A percentile compares a stretch with the other conserved stretches of the same genome.
Evolutionary conservation across 2,888 invertebrate species (phyloP).

Genomic region (Invenusta paracnida): DNA sequence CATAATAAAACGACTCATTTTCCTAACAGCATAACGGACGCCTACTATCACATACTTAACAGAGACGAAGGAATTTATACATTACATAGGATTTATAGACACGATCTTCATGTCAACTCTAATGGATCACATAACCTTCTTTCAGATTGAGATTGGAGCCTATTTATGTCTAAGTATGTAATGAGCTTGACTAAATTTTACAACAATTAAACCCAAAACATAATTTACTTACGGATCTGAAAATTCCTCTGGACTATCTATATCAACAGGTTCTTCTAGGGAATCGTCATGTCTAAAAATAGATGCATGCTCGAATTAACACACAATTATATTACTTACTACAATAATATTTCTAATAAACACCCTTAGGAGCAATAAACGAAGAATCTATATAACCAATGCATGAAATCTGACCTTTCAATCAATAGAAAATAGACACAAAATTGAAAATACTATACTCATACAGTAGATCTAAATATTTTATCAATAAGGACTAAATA

Average conservation of each 20-base stretch:
- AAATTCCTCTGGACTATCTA: background rate
- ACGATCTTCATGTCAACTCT: background rate
- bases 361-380: background rate
- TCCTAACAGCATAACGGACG: background rate
- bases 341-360: background rate
- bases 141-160: background rate
- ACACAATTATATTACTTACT: background rate
- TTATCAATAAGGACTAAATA: background rate
- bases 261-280: background rate
- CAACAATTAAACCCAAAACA: background rate
- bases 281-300: background rate
- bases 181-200: background rate
- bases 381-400: background rate
- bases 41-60: background rate
- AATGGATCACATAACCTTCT: background rate
- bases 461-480: background rate
- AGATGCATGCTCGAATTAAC: background rate
- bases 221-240: background rate
- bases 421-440: background rate
- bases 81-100: background rate
- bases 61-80: background rate
- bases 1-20: background rate
- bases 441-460: background rate
- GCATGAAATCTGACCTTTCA: background rate
- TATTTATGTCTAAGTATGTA: background rate